These are phyloP conservation scores for Drosophila sordidula DNA, from an alignment of 2,888 invertebrate species.

Conservation along the genomic window DNA sequence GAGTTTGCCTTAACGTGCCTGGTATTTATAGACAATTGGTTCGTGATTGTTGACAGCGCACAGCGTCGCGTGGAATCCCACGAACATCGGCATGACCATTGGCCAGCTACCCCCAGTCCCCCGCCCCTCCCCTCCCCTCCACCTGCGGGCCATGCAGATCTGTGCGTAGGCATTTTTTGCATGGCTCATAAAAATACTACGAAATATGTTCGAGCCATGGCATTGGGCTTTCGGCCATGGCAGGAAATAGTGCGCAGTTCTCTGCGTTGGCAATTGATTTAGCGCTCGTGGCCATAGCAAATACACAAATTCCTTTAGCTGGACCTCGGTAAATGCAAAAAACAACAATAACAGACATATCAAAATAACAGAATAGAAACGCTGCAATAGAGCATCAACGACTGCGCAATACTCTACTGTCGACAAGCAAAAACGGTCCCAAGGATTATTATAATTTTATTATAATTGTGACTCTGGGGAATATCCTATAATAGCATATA, in stretches of 20 bases:
- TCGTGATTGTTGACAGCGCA: constrained; percentile 79
- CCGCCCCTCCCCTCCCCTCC: too few relatives aligned
- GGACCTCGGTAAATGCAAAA: neutral
- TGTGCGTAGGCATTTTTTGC: constrained; percentile 66
- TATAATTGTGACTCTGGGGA: too few relatives aligned
- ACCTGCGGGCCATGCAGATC: constrained; percentile 1
- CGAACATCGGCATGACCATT: constrained; percentile 49
- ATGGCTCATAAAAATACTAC: constrained; percentile 74
- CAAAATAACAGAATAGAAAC: too few relatives aligned
- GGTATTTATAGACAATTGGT: constrained; percentile 81
- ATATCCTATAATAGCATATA: too few relatives aligned
- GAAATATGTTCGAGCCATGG: constrained; percentile 65
- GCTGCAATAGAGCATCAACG: too few relatives aligned
- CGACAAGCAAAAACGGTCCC: too few relatives aligned
- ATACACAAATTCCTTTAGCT: constrained; percentile 42
- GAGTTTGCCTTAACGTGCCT: constrained; percentile 70
- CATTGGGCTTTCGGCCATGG: constrained; percentile 32
- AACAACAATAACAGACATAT: neutral
- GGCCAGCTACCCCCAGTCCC: too few relatives aligned
- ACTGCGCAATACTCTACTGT: too few relatives aligned
- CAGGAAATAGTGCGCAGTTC: constrained; percentile 65
- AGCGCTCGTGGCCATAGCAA: constrained; percentile 38
- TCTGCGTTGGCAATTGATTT: constrained; percentile 61
- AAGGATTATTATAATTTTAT: too few relatives aligned
- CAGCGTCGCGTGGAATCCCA: constrained; percentile 62